Percentiles rank a stretch among this genome's conserved stretches.
Conservation (phyloP, 2,113 vertebrate genomes). For the Raphicerus campestris region DNA sequence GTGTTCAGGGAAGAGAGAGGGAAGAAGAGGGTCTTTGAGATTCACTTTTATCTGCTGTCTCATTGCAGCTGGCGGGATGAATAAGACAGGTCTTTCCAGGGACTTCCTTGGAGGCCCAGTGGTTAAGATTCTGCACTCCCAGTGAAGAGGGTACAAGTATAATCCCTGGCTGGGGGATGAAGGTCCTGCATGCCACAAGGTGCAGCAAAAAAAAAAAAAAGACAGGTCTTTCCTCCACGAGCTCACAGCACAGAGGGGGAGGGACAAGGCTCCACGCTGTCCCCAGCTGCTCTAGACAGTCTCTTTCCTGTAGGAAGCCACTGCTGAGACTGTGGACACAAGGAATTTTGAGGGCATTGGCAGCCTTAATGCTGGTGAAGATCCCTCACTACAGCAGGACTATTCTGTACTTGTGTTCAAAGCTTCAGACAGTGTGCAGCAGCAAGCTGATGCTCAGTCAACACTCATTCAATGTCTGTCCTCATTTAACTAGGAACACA, state of each 20-base stretch:
- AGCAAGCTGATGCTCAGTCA: background rate
- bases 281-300: background rate
- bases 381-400: background rate
- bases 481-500: background rate
- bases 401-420: background rate
- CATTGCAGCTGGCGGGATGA: background rate
- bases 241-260: rapidly evolving
- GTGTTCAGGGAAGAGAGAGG: background rate
- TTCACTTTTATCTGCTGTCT: background rate
- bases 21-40: background rate
- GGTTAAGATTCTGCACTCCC: background rate
- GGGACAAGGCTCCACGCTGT: too few species aligned
- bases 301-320: background rate
- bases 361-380: background rate
- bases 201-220: background rate
- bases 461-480: too few species aligned
- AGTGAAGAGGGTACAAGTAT: background rate
- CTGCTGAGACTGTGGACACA: background rate
- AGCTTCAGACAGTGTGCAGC: background rate
- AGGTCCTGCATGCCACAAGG: background rate
- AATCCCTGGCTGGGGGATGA: background rate
- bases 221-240: background rate
- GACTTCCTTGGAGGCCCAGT: background rate
- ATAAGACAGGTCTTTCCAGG: background rate
- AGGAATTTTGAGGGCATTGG: background rate